Conservation (phyloP, 2,113 vertebrate genomes). For the Cavia aperea region DNA sequence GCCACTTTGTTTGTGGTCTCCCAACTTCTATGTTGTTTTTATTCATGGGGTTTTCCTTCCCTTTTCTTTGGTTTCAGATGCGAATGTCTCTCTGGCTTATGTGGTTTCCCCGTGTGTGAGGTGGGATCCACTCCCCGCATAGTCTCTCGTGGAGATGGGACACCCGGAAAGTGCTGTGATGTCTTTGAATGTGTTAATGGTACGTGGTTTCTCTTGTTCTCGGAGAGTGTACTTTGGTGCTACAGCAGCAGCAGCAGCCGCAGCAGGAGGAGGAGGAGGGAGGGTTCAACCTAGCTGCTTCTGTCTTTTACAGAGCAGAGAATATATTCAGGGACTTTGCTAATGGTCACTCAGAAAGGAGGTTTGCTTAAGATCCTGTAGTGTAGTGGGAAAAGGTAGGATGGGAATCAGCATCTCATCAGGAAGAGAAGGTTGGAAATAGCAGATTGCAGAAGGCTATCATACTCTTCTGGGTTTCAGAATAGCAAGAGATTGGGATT, state of each 20-base stretch:
- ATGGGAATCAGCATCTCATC: not conserved
- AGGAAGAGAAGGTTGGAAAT: not conserved
- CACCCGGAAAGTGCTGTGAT: slow-evolving; percentile 92
- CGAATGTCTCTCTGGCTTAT: slow-evolving; percentile 87
- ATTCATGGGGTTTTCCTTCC: slow-evolving; percentile 74
- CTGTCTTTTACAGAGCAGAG: slow-evolving; percentile 29
- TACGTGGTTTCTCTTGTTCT: slow-evolving; percentile 77
- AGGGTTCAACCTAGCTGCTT: slow-evolving; percentile 10
- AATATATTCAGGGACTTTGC: not conserved
- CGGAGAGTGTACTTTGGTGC: slow-evolving; percentile 22
- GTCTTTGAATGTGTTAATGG: slow-evolving; percentile 91
- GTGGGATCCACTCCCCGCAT: slow-evolving; percentile 83
- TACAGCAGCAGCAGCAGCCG: slow-evolving; percentile 1
- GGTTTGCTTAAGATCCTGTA: not conserved
- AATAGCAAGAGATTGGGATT: not conserved
- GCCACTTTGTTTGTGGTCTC: slow-evolving; percentile 52
- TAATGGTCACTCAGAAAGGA: not conserved
- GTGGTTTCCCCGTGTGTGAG: slow-evolving; percentile 86
- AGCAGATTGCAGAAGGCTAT: not conserved
- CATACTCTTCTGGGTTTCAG: not conserved
- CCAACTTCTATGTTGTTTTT: slow-evolving; percentile 52
- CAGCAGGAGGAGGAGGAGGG: slow-evolving; percentile 35
- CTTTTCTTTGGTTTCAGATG: slow-evolving; percentile 84
- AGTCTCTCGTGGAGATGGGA: slow-evolving; percentile 85
- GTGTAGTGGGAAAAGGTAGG: not conserved